phyloP scores from a whole-genome alignment of 2,797 vertebrate genomes.

The Nyctibius grandis region DNA sequence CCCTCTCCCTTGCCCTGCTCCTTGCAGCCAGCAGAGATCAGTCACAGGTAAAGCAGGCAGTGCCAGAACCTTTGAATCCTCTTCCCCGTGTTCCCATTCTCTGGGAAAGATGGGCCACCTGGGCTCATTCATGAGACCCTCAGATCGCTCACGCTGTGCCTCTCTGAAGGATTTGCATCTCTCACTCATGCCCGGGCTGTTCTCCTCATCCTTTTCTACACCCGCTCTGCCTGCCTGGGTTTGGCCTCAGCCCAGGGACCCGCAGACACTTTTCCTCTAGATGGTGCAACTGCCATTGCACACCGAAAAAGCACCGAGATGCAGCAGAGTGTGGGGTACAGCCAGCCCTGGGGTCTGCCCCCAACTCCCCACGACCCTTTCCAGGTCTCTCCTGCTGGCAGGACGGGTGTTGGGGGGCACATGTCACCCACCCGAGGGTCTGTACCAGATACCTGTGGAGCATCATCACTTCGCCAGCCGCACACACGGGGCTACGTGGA shows the following conservation, averaged over 20 bases:
- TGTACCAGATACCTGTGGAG: not conserved
- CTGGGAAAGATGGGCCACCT: not conserved
- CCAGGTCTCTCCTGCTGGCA: not conserved
- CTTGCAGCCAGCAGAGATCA: not conserved
- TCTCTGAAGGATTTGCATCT: not conserved
- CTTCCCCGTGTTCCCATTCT: not conserved
- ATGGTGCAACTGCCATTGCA: conserved; percentile 42
- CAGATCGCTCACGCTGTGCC: not conserved
- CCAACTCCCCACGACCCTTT: not conserved
- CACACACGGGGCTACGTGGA: not conserved
- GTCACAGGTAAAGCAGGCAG: not conserved
- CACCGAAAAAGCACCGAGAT: not conserved
- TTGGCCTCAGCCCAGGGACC: not conserved
- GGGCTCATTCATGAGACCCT: not conserved
- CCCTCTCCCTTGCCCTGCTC: not conserved
- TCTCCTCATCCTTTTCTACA: not conserved
- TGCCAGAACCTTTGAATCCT: not conserved
- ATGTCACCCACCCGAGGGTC: not conserved
- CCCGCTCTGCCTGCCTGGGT: not conserved
- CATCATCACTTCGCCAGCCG: not conserved
- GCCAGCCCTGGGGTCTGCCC: not conserved
- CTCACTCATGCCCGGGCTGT: rapidly evolving
- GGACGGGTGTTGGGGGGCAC: not conserved
- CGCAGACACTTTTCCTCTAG: conserved; percentile 38
- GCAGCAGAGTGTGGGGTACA: not conserved